These are phyloP conservation scores for Calycopis cecrops DNA, from an alignment of 1,140 invertebrate genomes.

Conservation along the genomic window DNA sequence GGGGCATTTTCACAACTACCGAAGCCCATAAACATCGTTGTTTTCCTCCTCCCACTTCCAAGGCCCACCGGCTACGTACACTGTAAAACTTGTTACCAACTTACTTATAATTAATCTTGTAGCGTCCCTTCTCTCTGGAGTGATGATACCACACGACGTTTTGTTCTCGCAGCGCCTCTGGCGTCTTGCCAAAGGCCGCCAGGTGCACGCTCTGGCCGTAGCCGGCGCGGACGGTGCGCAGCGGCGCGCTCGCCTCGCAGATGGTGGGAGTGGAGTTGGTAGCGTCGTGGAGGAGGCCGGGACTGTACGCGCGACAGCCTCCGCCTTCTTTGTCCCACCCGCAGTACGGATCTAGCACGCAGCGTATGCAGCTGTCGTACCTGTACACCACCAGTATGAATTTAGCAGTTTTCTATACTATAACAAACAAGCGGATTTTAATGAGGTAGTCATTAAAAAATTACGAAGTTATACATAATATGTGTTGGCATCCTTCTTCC, in stretches of 20 bases:
- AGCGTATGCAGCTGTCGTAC: slow-evolving; percentile 87
- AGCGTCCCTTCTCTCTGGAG: slow-evolving; percentile 81
- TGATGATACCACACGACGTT: slow-evolving; percentile 83
- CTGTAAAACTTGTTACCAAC: slow-evolving; percentile 18
- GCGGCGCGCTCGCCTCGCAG: slow-evolving; percentile 81
- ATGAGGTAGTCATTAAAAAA: no score
- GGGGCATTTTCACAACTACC: no score
- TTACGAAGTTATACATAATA: no score
- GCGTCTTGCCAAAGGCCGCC: slow-evolving; percentile 82
- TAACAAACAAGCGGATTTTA: no score
- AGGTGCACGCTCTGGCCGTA: slow-evolving; percentile 87
- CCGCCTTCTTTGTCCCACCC: slow-evolving; percentile 88
- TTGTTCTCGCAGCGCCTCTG: slow-evolving; percentile 78
- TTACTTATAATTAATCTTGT: slow-evolving; percentile 70
- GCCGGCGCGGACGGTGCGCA: slow-evolving; percentile 82
- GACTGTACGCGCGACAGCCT: slow-evolving; percentile 83
- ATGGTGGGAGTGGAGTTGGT: slow-evolving; percentile 82
- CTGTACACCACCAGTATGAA: slow-evolving; percentile 43
- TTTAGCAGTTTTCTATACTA: no score
- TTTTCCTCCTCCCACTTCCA: no score
- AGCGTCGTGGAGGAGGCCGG: slow-evolving; percentile 82
- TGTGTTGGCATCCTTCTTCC: no score
- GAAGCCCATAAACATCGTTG: no score
- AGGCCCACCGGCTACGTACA: no score
- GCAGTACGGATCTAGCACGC: slow-evolving; percentile 88